Conservation (phyloP, 2,888 invertebrate species). For the Cosmia pyralina region DNA sequence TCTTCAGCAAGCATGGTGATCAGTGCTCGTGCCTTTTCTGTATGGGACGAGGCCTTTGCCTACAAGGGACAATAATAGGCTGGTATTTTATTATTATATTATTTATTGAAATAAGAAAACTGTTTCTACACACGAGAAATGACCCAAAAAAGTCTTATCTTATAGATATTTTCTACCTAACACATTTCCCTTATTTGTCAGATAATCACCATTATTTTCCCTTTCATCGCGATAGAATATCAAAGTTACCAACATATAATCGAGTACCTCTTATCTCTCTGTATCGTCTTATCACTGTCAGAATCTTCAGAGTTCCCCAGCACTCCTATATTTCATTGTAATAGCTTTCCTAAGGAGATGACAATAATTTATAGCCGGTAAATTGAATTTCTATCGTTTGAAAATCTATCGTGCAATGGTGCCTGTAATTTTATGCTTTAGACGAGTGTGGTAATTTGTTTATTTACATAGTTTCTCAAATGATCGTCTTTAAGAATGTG, state of each 20-base stretch:
- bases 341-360: constrained; percentile 70
- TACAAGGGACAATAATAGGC: too few species aligned
- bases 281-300: constrained; percentile 65
- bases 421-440: constrained; percentile 68
- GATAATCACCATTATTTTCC: constrained; percentile 9
- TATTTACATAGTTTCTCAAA: constrained; percentile 50
- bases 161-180: not conserved
- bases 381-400: constrained; percentile 76
- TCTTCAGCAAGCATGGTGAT: too few species aligned
- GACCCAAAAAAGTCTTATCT: too few species aligned
- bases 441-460: constrained; percentile 61
- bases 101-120: not conserved
- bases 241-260: constrained; percentile 28
- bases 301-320: constrained; percentile 66
- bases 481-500: not conserved
- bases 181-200: not conserved
- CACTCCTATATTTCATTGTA: constrained; percentile 73
- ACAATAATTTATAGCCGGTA: constrained; percentile 74
- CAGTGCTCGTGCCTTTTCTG: too few species aligned
- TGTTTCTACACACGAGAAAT: not conserved
- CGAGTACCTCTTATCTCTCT: constrained; percentile 47
- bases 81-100: not conserved
- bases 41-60: too few species aligned
- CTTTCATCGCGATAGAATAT: constrained; percentile 8
- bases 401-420: constrained; percentile 72